Conservation (phyloP, 2,888 invertebrate genomes). For the Eupithecia pulchellata region DNA sequence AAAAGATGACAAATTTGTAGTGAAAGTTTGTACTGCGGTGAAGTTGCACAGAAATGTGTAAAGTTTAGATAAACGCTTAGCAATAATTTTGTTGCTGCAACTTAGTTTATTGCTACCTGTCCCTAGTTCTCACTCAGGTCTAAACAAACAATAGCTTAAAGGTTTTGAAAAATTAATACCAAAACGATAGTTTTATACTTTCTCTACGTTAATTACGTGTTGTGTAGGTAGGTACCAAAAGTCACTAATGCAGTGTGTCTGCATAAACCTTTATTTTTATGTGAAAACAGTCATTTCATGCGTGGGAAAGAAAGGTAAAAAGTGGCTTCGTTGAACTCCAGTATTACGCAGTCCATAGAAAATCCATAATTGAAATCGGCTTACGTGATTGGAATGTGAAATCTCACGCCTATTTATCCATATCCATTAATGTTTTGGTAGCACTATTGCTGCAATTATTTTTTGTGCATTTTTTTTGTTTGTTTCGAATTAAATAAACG, state of each 20-base stretch:
- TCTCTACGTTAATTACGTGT: not conserved
- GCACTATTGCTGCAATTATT: not conserved
- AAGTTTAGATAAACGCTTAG: conserved; percentile 34
- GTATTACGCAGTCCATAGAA: conserved; percentile 32
- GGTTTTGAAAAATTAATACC: not conserved
- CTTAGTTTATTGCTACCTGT: conserved; percentile 3
- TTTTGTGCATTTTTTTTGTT: not conserved
- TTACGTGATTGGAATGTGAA: conserved; percentile 30
- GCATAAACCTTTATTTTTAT: conserved; percentile 8
- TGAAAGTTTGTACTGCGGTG: not conserved
- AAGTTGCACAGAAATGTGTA: conserved; percentile 34
- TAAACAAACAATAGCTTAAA: not conserved
- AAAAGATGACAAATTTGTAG: not conserved
- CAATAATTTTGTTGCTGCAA: conserved; percentile 24
- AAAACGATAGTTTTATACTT: not conserved
- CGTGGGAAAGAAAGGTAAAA: conserved; percentile 30
- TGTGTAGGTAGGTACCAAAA: not conserved
- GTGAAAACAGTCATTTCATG: conserved; percentile 13
- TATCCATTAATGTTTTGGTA: conserved; percentile 10
- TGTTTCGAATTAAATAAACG: not conserved
- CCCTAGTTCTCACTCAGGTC: not conserved
- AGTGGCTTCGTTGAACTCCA: conserved; percentile 2
- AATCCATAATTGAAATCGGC: conserved; percentile 29
- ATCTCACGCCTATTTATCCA: conserved; percentile 18
- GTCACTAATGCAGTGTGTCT: not conserved